These are phyloP conservation scores for Maniola jurtina DNA, from an alignment of 1,140 invertebrate genomes.

Conservation along the genomic window DNA sequence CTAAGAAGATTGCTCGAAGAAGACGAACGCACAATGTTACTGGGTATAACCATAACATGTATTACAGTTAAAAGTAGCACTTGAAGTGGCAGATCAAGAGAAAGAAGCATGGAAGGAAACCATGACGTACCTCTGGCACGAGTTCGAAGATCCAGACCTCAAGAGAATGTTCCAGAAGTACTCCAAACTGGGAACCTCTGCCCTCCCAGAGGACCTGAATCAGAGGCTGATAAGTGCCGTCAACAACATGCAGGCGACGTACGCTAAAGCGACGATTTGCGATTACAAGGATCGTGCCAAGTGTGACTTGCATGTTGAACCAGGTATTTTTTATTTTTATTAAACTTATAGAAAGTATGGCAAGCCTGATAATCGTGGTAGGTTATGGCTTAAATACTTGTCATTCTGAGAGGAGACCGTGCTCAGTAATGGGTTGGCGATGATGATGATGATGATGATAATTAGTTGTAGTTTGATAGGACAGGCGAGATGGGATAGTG, in stretches of 20 bases:
- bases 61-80: constrained; percentile 61
- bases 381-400: too few relatives aligned
- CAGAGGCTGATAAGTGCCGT: constrained; percentile 82
- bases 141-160: constrained; percentile 80
- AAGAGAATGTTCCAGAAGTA: constrained; percentile 83
- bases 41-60: too few relatives aligned
- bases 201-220: constrained; percentile 83
- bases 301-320: constrained; percentile 87
- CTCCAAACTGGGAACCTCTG: constrained; percentile 83
- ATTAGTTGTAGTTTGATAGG: too few relatives aligned
- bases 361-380: too few relatives aligned
- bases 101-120: constrained; percentile 80
- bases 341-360: too few relatives aligned
- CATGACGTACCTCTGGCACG: constrained; percentile 81
- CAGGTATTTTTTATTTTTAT: constrained; percentile 79
- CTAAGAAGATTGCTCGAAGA: too few relatives aligned
- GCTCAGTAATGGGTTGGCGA: too few relatives aligned
- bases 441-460: too few relatives aligned
- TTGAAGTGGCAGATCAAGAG: constrained; percentile 68
- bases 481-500: too few relatives aligned
- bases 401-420: too few relatives aligned
- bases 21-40: too few relatives aligned
- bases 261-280: constrained; percentile 89
- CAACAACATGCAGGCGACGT: constrained; percentile 88
- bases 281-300: constrained; percentile 82